phyloP scores from a whole-genome alignment of 2,113 vertebrate genomes.

The Pelecanoides urinatrix region DNA sequence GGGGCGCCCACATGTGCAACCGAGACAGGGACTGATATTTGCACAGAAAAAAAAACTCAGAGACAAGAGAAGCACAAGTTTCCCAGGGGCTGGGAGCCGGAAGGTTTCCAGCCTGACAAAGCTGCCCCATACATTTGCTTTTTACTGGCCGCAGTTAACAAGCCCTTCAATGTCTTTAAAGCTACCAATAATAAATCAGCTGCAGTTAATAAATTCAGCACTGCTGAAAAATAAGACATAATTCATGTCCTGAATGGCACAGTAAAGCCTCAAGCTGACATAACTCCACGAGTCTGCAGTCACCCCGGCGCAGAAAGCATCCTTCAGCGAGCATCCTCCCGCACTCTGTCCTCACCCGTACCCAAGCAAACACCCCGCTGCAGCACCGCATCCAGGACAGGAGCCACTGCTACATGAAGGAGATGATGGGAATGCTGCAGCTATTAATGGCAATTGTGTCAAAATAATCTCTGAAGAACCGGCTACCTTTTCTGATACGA shows the following conservation, averaged over 20 bases:
- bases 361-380: background rate
- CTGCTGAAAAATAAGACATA: background rate
- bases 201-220: slow-evolving; percentile 30
- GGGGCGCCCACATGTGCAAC: background rate
- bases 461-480: background rate
- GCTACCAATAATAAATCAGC: background rate
- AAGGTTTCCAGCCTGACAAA: background rate
- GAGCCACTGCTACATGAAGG: accelerated
- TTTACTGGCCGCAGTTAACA: background rate
- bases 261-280: background rate
- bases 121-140: background rate
- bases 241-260: background rate
- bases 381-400: background rate
- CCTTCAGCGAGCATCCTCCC: accelerated
- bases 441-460: background rate
- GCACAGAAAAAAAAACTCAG: background rate
- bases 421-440: background rate
- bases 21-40: background rate
- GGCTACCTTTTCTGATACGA: background rate
- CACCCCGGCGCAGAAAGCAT: background rate
- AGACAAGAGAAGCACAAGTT: background rate
- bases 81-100: background rate
- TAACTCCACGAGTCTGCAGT: background rate
- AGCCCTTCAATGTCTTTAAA: background rate
- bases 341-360: background rate